Percentiles rank a stretch among this genome's conserved stretches.
Conservation (phyloP, 1,140 invertebrate genomes). For the Ceratitis capitata region DNA sequence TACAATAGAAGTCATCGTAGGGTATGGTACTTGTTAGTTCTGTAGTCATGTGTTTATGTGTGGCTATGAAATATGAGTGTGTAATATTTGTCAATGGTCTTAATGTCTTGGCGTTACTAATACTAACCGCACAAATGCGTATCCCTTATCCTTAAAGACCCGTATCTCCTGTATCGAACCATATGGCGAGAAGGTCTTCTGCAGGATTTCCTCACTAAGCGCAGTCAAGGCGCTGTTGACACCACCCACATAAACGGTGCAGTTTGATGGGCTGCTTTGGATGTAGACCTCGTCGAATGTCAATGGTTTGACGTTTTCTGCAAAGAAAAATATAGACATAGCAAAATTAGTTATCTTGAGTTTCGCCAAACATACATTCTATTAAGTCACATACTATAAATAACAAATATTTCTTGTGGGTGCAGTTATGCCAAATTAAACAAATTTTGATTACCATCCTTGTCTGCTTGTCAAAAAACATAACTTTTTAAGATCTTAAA, state of each 20-base stretch:
- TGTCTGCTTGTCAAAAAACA: too few species aligned
- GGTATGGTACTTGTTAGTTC: too few species aligned
- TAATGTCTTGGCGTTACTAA: neutral
- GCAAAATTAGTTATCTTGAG: too few species aligned
- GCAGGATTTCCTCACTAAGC: slow-evolving; percentile 94
- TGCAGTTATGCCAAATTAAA: too few species aligned
- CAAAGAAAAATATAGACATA: too few species aligned
- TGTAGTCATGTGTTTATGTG: neutral
- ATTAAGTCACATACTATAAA: too few species aligned
- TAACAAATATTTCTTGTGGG: too few species aligned
- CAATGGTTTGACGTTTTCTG: slow-evolving; percentile 88
- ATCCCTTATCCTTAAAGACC: slow-evolving; percentile 99
- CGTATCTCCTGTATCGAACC: slow-evolving; percentile 97
- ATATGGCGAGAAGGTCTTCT: slow-evolving; percentile 94
- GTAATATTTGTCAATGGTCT: neutral
- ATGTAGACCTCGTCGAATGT: slow-evolving; percentile 99
- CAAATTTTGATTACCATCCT: too few species aligned
- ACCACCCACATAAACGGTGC: slow-evolving; percentile 98
- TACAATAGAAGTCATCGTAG: neutral
- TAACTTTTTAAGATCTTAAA: too few species aligned
- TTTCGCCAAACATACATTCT: too few species aligned
- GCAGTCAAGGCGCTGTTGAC: slow-evolving; percentile 92
- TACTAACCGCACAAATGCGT: slow-evolving; percentile 92
- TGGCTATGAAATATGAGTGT: neutral
- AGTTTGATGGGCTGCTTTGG: slow-evolving; percentile 97